Base-by-base conservation (phyloP, 2,888 invertebrate species). In the Neuroscelio doddi region DNA sequence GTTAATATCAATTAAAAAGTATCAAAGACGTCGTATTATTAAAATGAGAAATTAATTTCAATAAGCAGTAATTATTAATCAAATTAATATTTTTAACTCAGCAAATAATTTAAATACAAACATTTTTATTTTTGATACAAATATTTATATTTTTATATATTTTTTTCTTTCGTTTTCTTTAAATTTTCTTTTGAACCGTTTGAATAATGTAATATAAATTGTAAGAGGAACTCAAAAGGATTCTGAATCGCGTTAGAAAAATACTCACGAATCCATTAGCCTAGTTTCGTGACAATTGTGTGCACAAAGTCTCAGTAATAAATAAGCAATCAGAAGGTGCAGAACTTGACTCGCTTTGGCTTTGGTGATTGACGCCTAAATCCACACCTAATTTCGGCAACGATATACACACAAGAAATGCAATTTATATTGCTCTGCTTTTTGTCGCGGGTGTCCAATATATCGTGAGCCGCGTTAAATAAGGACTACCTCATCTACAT, bases 401-500 rank as follows among this genome's bases (percentile, higher is more conserved):
- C 30, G 39, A 26, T 52, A 9, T 29, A 15, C 27, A 36, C 47
- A 42, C 41, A 21, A n/a, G 21, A 44, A 36, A 36, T 38, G 26
- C 50, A 34, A 38, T 42, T 67, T 47, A 47, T 67, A 63, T 61
- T 65, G 55, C 53, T 63, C 55, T 55, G 46, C 30, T 67, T 36
- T 55, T 44, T 50, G 50, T 47, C 30, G 36, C 38, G 38, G 51
- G 55, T 47, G 3, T 34, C 21, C 14, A 29, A 44, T 61, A 44
- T 21, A 59, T 49, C 15, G 57, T 42, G 24, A 50, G 38, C 34
- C 51, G 52, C 16, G 45, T 42, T 14, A 44, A 52, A 15, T 64
- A 32, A 50, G 63, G 78, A 80, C 80, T 82, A 81, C 78, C 84
- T 83, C 80, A 82, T 78, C 69, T 85, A 81, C 74, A 81, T 75